Percentiles rank a stretch among this genome's conserved stretches.
These are phyloP conservation scores for Parambassis ranga DNA, from an alignment of 2,797 vertebrate species.

Conservation along the genomic window DNA sequence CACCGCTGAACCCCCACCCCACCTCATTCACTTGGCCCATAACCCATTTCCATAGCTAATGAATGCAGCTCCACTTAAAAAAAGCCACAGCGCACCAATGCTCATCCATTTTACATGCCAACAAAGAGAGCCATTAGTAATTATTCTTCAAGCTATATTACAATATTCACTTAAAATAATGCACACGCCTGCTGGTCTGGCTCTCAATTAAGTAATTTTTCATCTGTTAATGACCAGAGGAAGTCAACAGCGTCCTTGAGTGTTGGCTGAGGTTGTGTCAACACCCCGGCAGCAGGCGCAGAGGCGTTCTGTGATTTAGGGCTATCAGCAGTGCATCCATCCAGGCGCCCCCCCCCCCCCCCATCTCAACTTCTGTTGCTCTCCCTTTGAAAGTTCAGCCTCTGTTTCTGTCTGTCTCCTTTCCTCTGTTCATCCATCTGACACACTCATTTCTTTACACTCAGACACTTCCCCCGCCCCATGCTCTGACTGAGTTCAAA, in stretches of 20 bases:
- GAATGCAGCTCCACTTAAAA: constrained; percentile 80
- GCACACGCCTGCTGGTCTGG: constrained; percentile 82
- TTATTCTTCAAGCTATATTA: constrained; percentile 89
- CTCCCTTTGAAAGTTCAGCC: constrained; percentile 56
- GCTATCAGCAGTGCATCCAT: constrained; percentile 79
- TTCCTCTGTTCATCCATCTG: constrained; percentile 33
- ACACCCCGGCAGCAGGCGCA: constrained; percentile 68
- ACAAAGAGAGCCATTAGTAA: constrained; percentile 84
- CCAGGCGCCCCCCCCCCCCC: constrained; percentile 46
- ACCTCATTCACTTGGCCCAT: constrained; percentile 77
- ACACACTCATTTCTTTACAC: constrained; percentile 45
- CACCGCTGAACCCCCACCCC: constrained; percentile 69
- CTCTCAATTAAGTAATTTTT: constrained; percentile 90
- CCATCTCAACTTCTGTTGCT: constrained; percentile 48
- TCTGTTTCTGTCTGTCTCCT: constrained; percentile 32
- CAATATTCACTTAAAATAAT: constrained; percentile 90
- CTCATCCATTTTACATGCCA: constrained; percentile 90
- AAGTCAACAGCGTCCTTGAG: constrained; percentile 88
- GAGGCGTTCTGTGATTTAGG: constrained; percentile 79
- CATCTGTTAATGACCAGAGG: constrained; percentile 89
- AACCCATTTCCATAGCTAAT: constrained; percentile 91
- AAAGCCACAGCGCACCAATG: constrained; percentile 79
- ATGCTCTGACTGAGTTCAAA: constrained; percentile 49
- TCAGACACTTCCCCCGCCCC: constrained; percentile 14
- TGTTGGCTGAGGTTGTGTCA: constrained; percentile 82